Conservation (phyloP, 2,888 invertebrate species). For the Nipponacmea schrenckii region DNA sequence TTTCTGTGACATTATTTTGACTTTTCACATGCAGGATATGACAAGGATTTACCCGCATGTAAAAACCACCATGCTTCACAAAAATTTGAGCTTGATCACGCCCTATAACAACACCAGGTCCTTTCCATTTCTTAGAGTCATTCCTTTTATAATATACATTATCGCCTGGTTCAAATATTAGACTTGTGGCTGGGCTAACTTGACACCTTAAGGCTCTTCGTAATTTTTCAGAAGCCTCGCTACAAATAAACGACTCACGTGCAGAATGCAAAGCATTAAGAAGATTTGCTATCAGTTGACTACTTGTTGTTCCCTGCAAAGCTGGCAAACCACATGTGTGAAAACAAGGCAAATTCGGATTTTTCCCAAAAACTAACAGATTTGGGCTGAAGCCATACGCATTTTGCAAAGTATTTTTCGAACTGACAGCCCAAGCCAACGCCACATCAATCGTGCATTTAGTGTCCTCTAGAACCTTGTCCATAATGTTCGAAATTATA, state of each 20-base stretch:
- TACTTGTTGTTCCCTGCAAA: background rate
- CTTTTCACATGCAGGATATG: background rate
- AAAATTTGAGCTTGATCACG: background rate
- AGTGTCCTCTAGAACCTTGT: background rate
- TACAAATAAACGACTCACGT: background rate
- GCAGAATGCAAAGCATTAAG: constrained; percentile 4
- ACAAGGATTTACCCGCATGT: background rate
- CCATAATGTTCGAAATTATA: background rate
- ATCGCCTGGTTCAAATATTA: background rate
- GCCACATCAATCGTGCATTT: background rate
- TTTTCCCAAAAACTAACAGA: background rate
- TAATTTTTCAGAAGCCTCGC: background rate
- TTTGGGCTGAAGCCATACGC: background rate
- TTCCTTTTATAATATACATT: background rate
- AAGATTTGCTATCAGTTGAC: background rate
- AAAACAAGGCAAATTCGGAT: background rate
- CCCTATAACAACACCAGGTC: background rate
- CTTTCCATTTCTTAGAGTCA: constrained; percentile 4
- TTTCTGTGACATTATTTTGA: background rate
- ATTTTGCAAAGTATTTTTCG: background rate
- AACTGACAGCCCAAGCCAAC: background rate
- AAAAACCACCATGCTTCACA: background rate
- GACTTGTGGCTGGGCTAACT: background rate
- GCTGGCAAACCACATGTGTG: background rate
- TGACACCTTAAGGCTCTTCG: background rate